phyloP scores from a whole-genome alignment of 2,888 invertebrate genomes.

The Chloroclystis v-ata region DNA sequence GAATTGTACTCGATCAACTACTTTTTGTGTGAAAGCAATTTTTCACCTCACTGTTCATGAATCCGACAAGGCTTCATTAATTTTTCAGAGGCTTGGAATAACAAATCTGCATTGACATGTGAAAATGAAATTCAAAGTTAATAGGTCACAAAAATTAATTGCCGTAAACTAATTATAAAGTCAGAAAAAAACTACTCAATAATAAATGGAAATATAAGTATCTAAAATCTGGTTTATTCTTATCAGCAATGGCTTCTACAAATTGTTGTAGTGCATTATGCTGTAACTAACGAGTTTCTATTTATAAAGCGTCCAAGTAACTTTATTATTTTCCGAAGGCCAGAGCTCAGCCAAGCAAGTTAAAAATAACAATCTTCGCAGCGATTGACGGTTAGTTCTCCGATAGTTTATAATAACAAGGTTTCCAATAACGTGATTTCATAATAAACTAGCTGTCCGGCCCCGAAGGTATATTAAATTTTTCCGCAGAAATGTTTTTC shows the following conservation, averaged over 20 bases:
- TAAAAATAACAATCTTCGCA: background rate
- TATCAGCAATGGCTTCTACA: background rate
- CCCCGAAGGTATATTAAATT: no score
- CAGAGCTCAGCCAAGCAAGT: background rate
- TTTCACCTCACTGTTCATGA: background rate
- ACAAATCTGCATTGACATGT: background rate
- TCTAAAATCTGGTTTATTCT: no score
- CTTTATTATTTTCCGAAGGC: background rate
- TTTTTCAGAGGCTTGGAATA: background rate
- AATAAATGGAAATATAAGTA: no score
- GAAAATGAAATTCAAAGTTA: no score
- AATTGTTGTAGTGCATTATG: background rate
- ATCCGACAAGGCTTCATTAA: background rate
- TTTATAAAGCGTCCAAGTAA: background rate
- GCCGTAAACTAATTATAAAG: no score
- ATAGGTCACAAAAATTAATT: no score
- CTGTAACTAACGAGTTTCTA: background rate
- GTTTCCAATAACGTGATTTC: no score
- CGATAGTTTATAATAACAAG: no score
- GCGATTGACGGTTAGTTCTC: no score
- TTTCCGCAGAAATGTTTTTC: no score
- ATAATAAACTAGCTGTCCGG: no score
- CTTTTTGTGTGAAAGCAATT: background rate
- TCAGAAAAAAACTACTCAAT: no score
- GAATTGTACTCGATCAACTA: background rate